Base-by-base conservation (phyloP, 2,888 invertebrate genomes). In the Sialis fuliginosa region DNA sequence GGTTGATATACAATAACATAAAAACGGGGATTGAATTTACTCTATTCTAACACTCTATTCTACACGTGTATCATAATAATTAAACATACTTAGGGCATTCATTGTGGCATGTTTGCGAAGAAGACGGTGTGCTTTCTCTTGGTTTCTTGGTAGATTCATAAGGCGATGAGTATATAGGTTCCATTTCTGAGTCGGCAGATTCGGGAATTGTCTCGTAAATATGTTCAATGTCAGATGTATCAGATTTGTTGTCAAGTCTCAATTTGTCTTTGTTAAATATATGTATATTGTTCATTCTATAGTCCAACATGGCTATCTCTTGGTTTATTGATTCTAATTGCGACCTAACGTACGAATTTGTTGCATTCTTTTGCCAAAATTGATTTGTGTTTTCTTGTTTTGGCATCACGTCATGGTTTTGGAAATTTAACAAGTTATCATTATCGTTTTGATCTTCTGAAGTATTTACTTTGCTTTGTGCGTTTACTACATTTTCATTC, bases 131-230 rank as follows among this genome's bases (percentile, higher is more conserved):
- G 12, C 2, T 37, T 10, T 37, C 30, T 22, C 22, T 42, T 30
- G 30, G 10, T 31, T 22, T 42, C 13, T 60, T 59, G 6, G 62
- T 47, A 56, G 58, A 62, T 54, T 76, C 75, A 57, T 77, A 77
- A 1, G 77, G 77, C 34, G 72, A 72, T 41, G 75, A 77, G 54
- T 77, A 77, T 44, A 77, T 69, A 1, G 77, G 77, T 53, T 78
- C 77, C 2, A 66, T 57, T 53, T 70, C 70, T 2, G 70, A 71
- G 56, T 75, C 74, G 6, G 55, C 54, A 2, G 69, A 69, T 53
- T 76, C 76, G 2, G 77, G 75, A 54, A 77, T 77, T 4, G 77
- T 77, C 58, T 77, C 77, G 55, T 77, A 77, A 47, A 77, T 77
- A 56, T 78, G 77, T 52, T 77, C 77, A 9, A 69, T 70, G 50